phyloP scores from a whole-genome alignment of 2,888 invertebrate species.

The Aphelenchoides bicaudatus region DNA sequence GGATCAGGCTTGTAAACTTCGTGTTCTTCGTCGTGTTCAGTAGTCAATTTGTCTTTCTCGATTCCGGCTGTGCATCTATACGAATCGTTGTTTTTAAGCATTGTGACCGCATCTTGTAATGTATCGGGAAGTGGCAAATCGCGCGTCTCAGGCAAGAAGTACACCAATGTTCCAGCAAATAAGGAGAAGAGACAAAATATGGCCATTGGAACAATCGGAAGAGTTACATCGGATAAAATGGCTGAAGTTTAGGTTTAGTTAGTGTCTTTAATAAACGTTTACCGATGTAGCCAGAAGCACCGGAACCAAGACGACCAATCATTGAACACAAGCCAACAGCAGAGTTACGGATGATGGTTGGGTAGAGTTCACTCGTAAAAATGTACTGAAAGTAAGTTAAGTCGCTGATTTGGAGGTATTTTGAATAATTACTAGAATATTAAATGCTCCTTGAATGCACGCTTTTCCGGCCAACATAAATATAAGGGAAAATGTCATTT shows the following conservation, averaged over 20 bases:
- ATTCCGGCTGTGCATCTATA: constrained; percentile 30
- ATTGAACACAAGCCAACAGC: constrained; percentile 59
- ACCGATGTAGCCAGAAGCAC: constrained; percentile 37
- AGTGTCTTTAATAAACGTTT: constrained; percentile 17
- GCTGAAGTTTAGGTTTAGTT: constrained; percentile 20
- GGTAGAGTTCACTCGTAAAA: constrained; percentile 59
- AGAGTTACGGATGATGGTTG: constrained; percentile 59
- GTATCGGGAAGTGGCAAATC: constrained; percentile 59
- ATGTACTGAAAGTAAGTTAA: constrained; percentile 59
- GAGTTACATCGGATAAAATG: constrained; percentile 33
- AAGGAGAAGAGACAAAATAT: constrained; percentile 57
- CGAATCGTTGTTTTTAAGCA: constrained; percentile 33
- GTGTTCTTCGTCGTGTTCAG: no score
- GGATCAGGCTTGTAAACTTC: no score
- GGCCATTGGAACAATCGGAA: constrained; percentile 57
- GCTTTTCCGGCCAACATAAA: constrained; percentile 59
- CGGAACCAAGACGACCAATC: constrained; percentile 59
- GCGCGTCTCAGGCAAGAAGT: constrained; percentile 59
- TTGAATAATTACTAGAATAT: no score
- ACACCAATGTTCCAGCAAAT: constrained; percentile 47
- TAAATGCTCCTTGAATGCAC: constrained; percentile 60
- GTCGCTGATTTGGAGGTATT: constrained; percentile 57
- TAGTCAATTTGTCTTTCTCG: no score
- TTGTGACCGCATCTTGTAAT: constrained; percentile 34
- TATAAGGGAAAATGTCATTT: constrained; percentile 44